Conservation (phyloP, 2,797 vertebrate genomes). For the Anas georgica region DNA sequence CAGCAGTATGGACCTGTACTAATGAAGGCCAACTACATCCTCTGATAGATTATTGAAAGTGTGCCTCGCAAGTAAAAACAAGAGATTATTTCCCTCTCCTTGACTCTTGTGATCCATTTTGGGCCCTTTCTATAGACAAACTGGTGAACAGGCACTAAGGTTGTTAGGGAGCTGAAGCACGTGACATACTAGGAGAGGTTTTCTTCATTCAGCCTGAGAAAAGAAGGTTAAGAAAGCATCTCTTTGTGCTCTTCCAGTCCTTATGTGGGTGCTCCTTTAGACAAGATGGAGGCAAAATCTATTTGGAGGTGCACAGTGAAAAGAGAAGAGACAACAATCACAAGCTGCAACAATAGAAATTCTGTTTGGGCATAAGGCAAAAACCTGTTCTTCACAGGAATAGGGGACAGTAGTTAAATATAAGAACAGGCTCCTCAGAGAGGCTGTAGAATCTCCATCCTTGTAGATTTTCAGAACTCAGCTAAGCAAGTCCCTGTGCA, state of each 20-base stretch:
- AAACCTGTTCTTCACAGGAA: neutral
- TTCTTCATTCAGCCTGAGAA: neutral
- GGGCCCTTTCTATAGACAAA: neutral
- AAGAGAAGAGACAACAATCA: neutral
- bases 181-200: neutral
- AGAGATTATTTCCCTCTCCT: neutral
- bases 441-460: neutral
- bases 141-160: neutral
- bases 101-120: neutral
- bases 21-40: neutral
- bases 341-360: neutral
- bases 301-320: accelerated
- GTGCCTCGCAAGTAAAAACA: neutral
- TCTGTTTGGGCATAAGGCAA: neutral
- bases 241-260: neutral
- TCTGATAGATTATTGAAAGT: neutral
- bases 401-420: neutral
- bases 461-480: neutral
- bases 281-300: neutral
- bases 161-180: neutral
- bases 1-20: neutral
- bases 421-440: accelerated
- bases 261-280: neutral
- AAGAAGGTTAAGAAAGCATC: neutral
- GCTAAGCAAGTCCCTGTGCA: neutral